phyloP scores from a whole-genome alignment of 2,888 invertebrate genomes.

The Dolichopus griseipennis region DNA sequence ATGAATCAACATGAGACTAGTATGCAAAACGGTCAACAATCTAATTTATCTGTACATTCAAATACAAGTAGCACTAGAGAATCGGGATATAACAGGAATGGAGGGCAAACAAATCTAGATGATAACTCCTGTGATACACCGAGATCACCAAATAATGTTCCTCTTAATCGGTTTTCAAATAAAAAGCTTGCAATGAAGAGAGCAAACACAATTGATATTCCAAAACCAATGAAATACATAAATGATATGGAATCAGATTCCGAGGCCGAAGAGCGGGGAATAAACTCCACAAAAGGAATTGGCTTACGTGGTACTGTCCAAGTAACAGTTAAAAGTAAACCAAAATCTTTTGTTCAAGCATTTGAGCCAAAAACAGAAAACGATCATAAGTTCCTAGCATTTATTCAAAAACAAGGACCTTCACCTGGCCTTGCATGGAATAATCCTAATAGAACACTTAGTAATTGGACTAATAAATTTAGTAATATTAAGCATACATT shows the following conservation, averaged over 20 bases:
- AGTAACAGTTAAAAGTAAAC: conserved; percentile 45
- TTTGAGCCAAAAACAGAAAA: conserved; percentile 77
- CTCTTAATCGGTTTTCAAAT: conserved; percentile 39
- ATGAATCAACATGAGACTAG: not conserved
- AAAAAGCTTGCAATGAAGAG: conserved; percentile 74
- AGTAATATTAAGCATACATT: conserved; percentile 75
- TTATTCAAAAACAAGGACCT: conserved; percentile 66
- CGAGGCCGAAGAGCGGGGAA: conserved; percentile 33
- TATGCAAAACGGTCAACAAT: conserved; percentile 12
- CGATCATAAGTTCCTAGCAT: conserved; percentile 73
- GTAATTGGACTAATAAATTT: conserved; percentile 75
- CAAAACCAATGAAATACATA: conserved; percentile 50
- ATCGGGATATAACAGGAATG: not conserved
- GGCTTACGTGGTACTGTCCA: conserved; percentile 52
- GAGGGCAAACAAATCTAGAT: conserved; percentile 27
- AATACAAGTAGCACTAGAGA: not conserved
- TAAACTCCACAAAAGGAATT: conserved; percentile 38
- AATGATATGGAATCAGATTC: conserved; percentile 48
- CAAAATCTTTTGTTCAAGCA: conserved; percentile 50
- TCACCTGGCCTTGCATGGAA: conserved; percentile 41
- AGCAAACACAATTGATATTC: conserved; percentile 83
- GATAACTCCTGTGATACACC: not conserved
- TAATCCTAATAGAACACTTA: conserved; percentile 38
- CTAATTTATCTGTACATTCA: conserved; percentile 17
- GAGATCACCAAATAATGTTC: conserved; percentile 33